Evolutionary conservation across 1,140 invertebrate species (phyloP), one percentile per base, ranked within the genome.

Genomic region (Drosophila mojavensis): DNA sequence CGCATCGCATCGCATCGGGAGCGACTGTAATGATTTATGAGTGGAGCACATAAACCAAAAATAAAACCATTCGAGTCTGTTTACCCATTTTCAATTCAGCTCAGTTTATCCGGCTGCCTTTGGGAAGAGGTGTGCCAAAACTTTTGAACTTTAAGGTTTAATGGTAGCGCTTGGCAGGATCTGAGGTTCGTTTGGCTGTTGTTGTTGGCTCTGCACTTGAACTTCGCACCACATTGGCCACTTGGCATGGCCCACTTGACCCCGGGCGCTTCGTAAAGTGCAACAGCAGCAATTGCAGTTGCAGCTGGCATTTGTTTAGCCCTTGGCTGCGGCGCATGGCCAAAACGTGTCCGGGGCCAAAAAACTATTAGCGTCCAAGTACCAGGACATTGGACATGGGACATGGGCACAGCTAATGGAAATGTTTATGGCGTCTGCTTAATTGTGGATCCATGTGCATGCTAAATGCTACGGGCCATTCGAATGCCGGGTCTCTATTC

Each of bases 221-320:
- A 39, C 36, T 39, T 39, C 36, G 36, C 36, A 3, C 10, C 36
- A 3, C 10, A 39, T 39, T 39, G 33, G 33, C 20, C 48, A 50
- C 48, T 39, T 10, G 7, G 28, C 39, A 15, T n/a, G 48, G 11
- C n/a, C 60, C 47, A 47, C 62, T 20, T 47, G 43, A 39, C 36
- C 36, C 11, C 4, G 36, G 36, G 11, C 36, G 4, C 36, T 75
- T 66, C 15, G 43, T 20, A 62, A 53, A 53, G 54, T 51, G 63
- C 63, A 76, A 62, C 36, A 39, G 51, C 36, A 51, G 53, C 5
- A 56, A 39, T 41, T 66, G 56, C 33, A 50, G 51, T 24, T 41
- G 43, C 5, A 56, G 45, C 48, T 82, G 83, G 54, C 83, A 79
- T 86, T 81, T 86, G 75, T 79, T 39, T 81, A 47, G 63, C 56